A percentile compares a stretch with the other conserved stretches of the same genome.
phyloP scores from a whole-genome alignment of 2,797 vertebrate genomes.

The Chelidonichthys spinosus region DNA sequence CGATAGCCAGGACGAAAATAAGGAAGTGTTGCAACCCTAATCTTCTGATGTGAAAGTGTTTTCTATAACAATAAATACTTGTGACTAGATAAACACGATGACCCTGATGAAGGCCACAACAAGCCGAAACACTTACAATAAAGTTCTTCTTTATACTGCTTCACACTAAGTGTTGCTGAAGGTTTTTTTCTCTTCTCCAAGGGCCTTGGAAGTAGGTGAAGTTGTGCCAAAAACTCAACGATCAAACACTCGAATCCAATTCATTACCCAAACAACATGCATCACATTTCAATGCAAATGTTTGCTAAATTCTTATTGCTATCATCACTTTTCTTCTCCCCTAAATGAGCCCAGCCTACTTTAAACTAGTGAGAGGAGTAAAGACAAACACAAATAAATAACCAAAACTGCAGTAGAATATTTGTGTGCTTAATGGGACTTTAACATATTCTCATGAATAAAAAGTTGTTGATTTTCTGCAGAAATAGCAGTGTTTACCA shows the following conservation, averaged over 20 bases:
- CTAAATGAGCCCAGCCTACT: not conserved
- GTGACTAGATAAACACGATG: too few species aligned
- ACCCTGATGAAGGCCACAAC: too few species aligned
- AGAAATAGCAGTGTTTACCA: not conserved
- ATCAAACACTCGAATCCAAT: too few species aligned
- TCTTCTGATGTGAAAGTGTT: not conserved
- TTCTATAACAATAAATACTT: not conserved
- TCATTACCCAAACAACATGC: too few species aligned
- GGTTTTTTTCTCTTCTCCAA: too few species aligned
- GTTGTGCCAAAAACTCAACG: too few species aligned
- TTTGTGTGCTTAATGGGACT: not conserved
- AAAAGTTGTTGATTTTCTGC: not conserved
- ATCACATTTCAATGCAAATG: not conserved
- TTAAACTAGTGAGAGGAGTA: not conserved
- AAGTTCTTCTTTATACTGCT: too few species aligned
- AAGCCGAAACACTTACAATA: too few species aligned
- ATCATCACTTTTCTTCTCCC: not conserved
- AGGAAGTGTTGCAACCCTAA: not conserved
- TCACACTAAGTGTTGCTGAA: too few species aligned
- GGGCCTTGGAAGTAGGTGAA: too few species aligned
- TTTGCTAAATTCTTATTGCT: not conserved
- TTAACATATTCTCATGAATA: not conserved
- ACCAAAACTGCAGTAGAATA: not conserved
- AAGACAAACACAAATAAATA: not conserved
- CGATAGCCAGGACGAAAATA: too few species aligned